Evolutionary conservation across 1,140 invertebrate species (phyloP).

Genomic region (Drosophila miranda): DNA sequence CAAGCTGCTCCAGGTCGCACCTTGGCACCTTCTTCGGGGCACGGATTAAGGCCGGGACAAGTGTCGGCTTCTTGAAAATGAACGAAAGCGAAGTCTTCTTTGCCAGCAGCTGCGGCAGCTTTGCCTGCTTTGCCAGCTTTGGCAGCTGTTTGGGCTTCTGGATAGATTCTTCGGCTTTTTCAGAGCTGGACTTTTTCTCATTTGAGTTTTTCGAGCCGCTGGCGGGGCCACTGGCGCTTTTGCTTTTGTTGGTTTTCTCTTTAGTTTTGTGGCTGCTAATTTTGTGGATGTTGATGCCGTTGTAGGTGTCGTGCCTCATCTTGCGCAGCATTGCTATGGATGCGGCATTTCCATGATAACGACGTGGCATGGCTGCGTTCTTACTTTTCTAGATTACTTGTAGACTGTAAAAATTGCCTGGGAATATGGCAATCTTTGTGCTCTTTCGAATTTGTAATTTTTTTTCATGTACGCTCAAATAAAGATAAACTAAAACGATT

Average conservation of each 20-base stretch:
- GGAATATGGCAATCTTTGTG: too few relatives aligned
- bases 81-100: too few relatives aligned
- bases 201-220: too few relatives aligned
- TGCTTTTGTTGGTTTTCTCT: background rate
- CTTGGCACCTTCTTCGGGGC: too few relatives aligned
- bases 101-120: background rate
- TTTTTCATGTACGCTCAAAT: background rate
- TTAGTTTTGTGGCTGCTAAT: conserved; percentile 1
- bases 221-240: too few relatives aligned
- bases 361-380: conserved; percentile 45
- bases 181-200: too few relatives aligned
- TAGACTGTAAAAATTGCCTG: too few relatives aligned
- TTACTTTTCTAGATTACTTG: conserved; percentile 1
- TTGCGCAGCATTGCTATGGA: conserved; percentile 18
- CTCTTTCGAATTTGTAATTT: too few relatives aligned
- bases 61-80: too few relatives aligned
- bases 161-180: too few relatives aligned
- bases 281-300: conserved; percentile 10
- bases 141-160: conserved; percentile 19
- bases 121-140: conserved; percentile 4
- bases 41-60: too few relatives aligned
- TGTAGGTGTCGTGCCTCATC: conserved; percentile 21
- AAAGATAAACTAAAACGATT: too few relatives aligned
- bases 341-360: conserved; percentile 52
- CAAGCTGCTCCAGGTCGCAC: background rate